These are phyloP conservation scores for Drosophila athabasca DNA, from an alignment of 1,140 invertebrate genomes.

Conservation along the genomic window DNA sequence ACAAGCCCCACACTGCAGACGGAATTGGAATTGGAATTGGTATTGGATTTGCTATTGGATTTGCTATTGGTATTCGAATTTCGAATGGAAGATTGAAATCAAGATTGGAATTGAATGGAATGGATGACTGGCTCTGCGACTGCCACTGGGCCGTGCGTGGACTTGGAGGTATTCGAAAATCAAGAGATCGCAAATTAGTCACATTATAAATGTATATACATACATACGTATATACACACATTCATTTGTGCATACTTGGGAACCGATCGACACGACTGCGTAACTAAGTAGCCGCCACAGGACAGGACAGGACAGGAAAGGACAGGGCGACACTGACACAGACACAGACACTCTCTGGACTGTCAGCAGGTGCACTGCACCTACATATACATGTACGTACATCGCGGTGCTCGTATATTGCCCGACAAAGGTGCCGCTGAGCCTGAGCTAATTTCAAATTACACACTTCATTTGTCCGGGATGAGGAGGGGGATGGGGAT, in stretches of 20 bases:
- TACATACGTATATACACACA: constrained; percentile 11
- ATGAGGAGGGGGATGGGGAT: constrained; percentile 26
- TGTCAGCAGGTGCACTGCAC: constrained; percentile 64
- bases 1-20: constrained; percentile 35
- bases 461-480: constrained; percentile 76
- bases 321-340: too few relatives aligned
- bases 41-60: constrained; percentile 3
- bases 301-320: constrained; percentile 24
- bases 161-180: constrained; percentile 30
- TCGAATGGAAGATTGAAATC: constrained; percentile 24
- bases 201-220: constrained; percentile 73
- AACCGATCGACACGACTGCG: constrained; percentile 28
- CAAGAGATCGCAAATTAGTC: constrained; percentile 68
- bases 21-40: constrained; percentile 24
- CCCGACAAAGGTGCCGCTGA: constrained; percentile 71
- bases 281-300: constrained; percentile 68
- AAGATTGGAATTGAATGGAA: constrained; percentile 7
- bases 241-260: too few relatives aligned
- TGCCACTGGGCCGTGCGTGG: not conserved
- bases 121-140: not conserved
- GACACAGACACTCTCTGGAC: constrained; percentile 12
- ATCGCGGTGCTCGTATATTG: not conserved
- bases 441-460: constrained; percentile 77
- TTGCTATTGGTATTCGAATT: constrained; percentile 1
- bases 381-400: not conserved